These are phyloP conservation scores for Amblyraja radiata DNA, from an alignment of 2,797 vertebrate species.

Conservation along the genomic window DNA sequence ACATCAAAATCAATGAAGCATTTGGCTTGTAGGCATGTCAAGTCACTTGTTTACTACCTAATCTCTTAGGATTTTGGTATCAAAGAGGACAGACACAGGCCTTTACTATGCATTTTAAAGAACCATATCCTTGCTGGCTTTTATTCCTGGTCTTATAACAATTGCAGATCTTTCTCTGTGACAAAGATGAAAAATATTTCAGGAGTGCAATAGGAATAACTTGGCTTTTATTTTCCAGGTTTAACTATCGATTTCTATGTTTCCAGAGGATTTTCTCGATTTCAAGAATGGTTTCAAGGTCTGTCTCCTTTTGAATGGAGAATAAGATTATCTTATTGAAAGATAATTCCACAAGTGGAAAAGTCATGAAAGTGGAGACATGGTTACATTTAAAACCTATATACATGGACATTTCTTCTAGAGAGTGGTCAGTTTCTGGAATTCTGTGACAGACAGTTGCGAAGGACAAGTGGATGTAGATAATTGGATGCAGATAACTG, in stretches of 20 bases:
- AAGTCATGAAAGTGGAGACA: no score
- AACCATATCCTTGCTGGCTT: not conserved
- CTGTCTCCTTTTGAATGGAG: no score
- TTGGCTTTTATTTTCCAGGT: not conserved
- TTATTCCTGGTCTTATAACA: not conserved
- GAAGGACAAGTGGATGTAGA: no score
- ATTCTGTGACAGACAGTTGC: no score
- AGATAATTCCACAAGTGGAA: no score
- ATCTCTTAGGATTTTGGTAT: not conserved
- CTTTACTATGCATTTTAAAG: not conserved
- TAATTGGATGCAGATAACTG: no score
- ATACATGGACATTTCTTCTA: no score
- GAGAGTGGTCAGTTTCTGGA: no score
- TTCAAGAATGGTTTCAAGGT: no score
- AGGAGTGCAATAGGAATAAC: not conserved
- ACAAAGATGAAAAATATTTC: not conserved
- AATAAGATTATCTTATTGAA: no score
- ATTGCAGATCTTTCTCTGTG: not conserved
- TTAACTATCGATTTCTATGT: not conserved
- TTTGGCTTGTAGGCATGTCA: not conserved
- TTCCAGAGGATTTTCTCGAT: no score
- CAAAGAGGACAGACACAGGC: not conserved
- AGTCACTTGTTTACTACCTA: not conserved
- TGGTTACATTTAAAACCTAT: no score
- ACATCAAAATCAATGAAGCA: slow-evolving; percentile 15